Evolutionary conservation across 2,888 invertebrate genomes (phyloP).

Genomic region (Sthenelais limicola): DNA sequence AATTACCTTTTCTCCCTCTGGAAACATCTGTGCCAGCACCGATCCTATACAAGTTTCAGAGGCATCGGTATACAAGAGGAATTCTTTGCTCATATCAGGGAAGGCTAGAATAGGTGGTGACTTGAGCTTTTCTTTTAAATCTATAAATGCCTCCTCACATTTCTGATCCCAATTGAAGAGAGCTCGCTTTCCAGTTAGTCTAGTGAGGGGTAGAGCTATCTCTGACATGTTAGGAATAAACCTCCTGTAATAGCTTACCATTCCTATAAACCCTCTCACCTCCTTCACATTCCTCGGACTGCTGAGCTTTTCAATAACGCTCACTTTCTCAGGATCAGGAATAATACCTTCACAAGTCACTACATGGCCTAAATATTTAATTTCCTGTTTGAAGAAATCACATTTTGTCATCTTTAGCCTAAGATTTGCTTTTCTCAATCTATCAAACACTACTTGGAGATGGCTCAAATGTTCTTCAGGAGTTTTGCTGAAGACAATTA

Average conservation of each 20-base stretch:
- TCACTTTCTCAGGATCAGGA: too few relatives aligned
- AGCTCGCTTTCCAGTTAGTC: too few relatives aligned
- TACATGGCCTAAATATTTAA: neutral
- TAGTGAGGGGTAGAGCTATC: too few relatives aligned
- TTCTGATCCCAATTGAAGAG: too few relatives aligned
- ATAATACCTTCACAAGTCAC: too few relatives aligned
- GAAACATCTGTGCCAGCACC: neutral
- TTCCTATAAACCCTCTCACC: too few relatives aligned
- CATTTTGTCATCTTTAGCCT: neutral
- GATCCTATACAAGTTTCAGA: neutral
- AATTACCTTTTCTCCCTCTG: conserved; percentile 3
- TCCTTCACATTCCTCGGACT: too few relatives aligned
- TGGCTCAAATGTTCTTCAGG: neutral
- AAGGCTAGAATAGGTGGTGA: too few relatives aligned
- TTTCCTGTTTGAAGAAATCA: neutral
- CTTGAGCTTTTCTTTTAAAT: neutral
- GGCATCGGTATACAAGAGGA: too few relatives aligned
- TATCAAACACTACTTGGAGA: neutral
- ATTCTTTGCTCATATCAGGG: too few relatives aligned
- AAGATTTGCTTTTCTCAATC: conserved; percentile 3
- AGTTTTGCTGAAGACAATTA: neutral
- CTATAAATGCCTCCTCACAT: neutral
- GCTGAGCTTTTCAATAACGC: too few relatives aligned
- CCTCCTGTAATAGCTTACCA: neutral
- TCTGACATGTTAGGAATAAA: neutral